Conservation (phyloP, 2,888 invertebrate genomes). For the Argynnis bischoffii region DNA sequence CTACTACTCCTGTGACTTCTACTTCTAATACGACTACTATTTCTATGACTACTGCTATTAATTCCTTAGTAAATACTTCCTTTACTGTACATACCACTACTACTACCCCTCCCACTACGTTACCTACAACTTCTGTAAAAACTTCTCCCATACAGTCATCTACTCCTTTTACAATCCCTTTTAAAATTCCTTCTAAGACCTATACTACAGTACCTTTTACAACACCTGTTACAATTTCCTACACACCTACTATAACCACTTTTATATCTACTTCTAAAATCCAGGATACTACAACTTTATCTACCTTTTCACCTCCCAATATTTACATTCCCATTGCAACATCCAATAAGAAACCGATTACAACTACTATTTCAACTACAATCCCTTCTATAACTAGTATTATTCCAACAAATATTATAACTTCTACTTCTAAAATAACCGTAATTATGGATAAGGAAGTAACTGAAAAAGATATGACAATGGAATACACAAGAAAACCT, state of each 20-base stretch:
- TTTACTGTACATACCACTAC: background rate
- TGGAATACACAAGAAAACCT: conserved; percentile 54
- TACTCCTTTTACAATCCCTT: background rate
- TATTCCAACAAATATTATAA: conserved; percentile 8
- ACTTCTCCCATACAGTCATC: background rate
- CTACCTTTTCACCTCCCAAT: background rate
- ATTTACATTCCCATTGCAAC: conserved; percentile 8
- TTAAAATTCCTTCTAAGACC: background rate
- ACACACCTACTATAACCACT: background rate
- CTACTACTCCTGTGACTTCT: conserved; percentile 5
- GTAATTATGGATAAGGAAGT: conserved; percentile 41
- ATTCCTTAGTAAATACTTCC: background rate
- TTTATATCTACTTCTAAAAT: background rate
- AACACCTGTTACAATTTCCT: background rate
- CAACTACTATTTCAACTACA: conserved; percentile 17
- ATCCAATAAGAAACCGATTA: background rate
- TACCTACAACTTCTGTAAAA: background rate
- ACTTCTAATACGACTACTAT: conserved; percentile 12
- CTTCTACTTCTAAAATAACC: conserved; percentile 29
- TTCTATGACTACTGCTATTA: conserved; percentile 1
- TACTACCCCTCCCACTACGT: background rate
- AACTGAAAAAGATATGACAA: conserved; percentile 38
- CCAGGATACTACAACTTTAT: background rate
- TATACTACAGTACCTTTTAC: background rate
- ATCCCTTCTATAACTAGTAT: conserved; percentile 13